Base-by-base conservation (phyloP, 2,797 vertebrate genomes). In the Premnoplex brunnescens region DNA sequence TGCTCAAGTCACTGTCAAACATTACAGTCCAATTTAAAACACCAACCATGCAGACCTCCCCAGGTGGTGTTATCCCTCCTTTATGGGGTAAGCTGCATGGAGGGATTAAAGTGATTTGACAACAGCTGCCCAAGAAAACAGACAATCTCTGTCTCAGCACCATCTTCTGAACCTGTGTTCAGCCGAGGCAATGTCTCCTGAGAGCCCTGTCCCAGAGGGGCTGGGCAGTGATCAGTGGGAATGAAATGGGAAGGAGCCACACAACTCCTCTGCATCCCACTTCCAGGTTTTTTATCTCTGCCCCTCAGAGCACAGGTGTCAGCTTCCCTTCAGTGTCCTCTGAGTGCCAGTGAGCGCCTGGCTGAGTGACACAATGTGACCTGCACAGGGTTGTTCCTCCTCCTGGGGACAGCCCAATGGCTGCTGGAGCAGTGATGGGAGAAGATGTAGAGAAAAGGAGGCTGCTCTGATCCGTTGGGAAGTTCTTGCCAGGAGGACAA, bases 41-140 rank as follows among this genome's bases (percentile, higher is more conserved):
- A 60, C 34, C 58, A 83, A 1, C 55, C 24, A 12, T 6, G 14
- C 55, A 83, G 12, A 21, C 14, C 3, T 21, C 27, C 32, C 30
- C 1, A 3, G 30, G 49, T 1, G 1, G 6, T 1, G 0, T 52
- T 67, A 60, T 52, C 58, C 58, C 68, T 81, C 22, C 20, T 85
- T 76, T 39, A 23, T 8, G 11, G 18, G 10, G 12, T 21, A 79
- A 66, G 21, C 21, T 26, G 49, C 44, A 52, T 1, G 6, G n/a
- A 55, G 23, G 7, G 34, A 43, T 55, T 69, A 30, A 71, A 85
- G 27, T 0, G 1, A 51, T 73, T 63, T 76, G n/a, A 60, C 27
- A 67, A 75, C 12, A 74, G 41, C 72, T 72, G 34, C 55, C 22
- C 58, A 36, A 60, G 69, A 48, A 82, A 85, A 64, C 4, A 59